Conservation (phyloP, 2,888 invertebrate species). For the Ophion ellenae region DNA sequence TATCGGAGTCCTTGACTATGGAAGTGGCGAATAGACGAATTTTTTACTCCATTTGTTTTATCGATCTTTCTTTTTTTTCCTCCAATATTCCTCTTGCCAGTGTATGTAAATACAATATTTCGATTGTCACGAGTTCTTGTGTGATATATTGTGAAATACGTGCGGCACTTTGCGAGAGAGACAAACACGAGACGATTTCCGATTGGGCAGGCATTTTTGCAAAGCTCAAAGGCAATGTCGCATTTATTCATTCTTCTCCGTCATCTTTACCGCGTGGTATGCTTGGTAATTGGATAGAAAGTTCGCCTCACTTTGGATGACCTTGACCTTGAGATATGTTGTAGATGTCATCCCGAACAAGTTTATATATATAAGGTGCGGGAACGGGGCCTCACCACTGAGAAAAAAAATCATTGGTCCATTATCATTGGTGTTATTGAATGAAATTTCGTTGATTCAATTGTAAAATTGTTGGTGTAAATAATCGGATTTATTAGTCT, state of each 20-base stretch:
- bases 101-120: conserved; percentile 66
- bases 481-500: too few species aligned
- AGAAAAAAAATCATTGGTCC: too few species aligned
- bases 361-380: too few species aligned
- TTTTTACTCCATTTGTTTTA: conserved; percentile 17
- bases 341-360: too few species aligned
- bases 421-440: too few species aligned
- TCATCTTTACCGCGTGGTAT: background rate
- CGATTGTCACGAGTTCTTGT: conserved; percentile 53
- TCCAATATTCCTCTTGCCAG: conserved; percentile 43
- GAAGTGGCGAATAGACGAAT: conserved; percentile 61
- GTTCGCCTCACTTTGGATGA: too few species aligned
- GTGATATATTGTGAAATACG: conserved; percentile 59
- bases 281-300: too few species aligned
- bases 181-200: conserved; percentile 5
- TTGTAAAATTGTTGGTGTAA: too few species aligned
- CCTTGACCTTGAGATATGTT: too few species aligned
- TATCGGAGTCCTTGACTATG: conserved; percentile 63
- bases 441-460: too few species aligned
- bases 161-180: conserved; percentile 51
- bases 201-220: background rate
- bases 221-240: conserved; percentile 35
- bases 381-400: too few species aligned
- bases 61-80: conserved; percentile 33
- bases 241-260: conserved; percentile 11